Percentiles rank a stretch among this genome's conserved stretches.
Conservation (phyloP, 2,888 invertebrate species). For the Zaprionus bogoriensis region DNA sequence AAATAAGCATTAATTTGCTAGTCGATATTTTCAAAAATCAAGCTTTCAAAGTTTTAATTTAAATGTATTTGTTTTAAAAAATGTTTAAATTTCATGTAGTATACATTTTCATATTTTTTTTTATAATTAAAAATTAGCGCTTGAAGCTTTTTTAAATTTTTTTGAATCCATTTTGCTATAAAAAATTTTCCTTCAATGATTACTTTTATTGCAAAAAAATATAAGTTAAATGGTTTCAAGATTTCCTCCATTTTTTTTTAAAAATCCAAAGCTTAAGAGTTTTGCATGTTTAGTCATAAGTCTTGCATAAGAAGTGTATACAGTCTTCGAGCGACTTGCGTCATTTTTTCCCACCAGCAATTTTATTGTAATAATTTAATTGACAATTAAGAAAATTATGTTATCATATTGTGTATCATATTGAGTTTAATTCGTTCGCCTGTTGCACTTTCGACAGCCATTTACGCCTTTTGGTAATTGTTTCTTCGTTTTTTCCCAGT, state of each 20-base stretch:
- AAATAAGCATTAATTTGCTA: background rate
- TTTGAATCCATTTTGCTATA: no score
- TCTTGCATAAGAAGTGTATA: no score
- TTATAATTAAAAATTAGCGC: background rate
- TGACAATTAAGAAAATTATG: constrained; percentile 51
- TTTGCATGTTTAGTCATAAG: no score
- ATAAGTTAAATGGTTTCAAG: no score
- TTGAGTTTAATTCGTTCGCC: constrained; percentile 29
- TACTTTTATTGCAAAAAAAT: no score
- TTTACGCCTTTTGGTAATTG: constrained; percentile 47
- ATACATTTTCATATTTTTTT: background rate
- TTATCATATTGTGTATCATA: constrained; percentile 37
- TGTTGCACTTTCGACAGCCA: constrained; percentile 30
- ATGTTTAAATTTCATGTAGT: background rate
- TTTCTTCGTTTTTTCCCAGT: constrained; percentile 10
- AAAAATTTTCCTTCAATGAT: no score
- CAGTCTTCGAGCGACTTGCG: no score
- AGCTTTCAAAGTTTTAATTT: background rate
- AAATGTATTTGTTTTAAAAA: background rate
- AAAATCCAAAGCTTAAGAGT: no score
- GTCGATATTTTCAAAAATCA: background rate
- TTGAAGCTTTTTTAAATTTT: no score
- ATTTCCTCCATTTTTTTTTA: no score
- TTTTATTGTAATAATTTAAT: constrained; percentile 43
- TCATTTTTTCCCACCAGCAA: background rate